Conservation (phyloP, 2,113 vertebrate species). For the Lophura nycthemera region DNA sequence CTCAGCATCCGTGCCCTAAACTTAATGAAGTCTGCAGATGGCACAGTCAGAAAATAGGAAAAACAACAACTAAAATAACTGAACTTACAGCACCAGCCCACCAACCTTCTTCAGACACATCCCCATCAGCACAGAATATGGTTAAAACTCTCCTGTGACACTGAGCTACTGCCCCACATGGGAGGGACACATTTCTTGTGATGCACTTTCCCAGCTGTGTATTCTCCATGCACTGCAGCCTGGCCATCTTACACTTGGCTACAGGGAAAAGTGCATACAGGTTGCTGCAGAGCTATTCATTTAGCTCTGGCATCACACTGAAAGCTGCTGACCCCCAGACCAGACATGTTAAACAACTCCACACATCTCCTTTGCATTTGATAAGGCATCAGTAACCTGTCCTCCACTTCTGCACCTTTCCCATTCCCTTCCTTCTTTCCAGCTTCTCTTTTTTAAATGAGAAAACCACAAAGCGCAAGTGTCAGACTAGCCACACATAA, state of each 20-base stretch:
- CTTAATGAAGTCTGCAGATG: background rate
- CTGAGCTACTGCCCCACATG: background rate
- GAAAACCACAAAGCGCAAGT: background rate
- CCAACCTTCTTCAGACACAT: background rate
- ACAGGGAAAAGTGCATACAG: background rate
- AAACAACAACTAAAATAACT: background rate
- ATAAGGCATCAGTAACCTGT: background rate
- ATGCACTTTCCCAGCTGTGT: background rate
- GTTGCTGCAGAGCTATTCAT: background rate
- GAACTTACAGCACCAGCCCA: background rate
- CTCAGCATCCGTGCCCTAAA: background rate
- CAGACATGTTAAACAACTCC: background rate
- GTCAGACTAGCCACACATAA: background rate
- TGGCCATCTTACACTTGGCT: rapidly evolving
- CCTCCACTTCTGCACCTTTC: background rate
- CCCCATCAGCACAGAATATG: background rate
- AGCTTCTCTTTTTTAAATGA: background rate
- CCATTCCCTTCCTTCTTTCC: background rate
- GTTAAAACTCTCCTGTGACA: background rate
- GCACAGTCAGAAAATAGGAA: background rate
- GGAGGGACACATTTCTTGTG: background rate
- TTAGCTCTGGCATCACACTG: background rate
- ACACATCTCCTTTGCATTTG: background rate
- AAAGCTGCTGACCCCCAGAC: background rate
- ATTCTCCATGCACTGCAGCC: background rate